These are phyloP conservation scores for Hypotaenidia philippensis DNA, from an alignment of 2,797 vertebrate genomes.

Conservation along the genomic window DNA sequence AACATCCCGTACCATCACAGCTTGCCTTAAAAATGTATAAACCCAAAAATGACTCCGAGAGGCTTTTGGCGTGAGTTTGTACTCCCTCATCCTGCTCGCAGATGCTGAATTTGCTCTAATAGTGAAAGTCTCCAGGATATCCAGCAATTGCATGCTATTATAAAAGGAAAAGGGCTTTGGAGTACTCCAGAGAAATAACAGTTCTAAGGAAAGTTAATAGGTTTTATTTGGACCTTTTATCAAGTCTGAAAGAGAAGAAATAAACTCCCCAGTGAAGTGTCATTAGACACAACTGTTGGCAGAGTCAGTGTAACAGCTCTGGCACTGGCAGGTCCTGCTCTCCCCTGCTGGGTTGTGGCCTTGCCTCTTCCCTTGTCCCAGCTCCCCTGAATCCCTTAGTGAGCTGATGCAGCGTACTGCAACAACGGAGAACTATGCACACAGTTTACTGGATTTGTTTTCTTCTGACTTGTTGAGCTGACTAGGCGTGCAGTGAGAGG, in stretches of 20 bases:
- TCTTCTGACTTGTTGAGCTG: neutral
- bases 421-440: neutral
- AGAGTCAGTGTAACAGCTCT: neutral
- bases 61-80: neutral
- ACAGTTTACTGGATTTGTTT: neutral
- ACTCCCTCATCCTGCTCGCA: neutral
- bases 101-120: neutral
- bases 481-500: neutral
- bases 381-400: neutral
- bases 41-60: neutral
- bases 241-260: neutral
- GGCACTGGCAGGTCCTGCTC: neutral
- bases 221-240: constrained; percentile 1
- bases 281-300: neutral
- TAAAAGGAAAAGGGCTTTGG: neutral
- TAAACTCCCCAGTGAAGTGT: neutral
- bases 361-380: neutral
- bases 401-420: neutral
- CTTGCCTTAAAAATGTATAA: neutral
- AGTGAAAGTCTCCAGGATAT: neutral
- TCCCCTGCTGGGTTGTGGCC: neutral
- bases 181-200: constrained; percentile 4
- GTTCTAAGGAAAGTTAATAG: neutral
- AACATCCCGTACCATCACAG: neutral
- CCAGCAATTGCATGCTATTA: neutral